Percentiles rank a stretch among this genome's conserved stretches.
phyloP scores from a whole-genome alignment of 2,797 vertebrate species.

The Paguma larvata region DNA sequence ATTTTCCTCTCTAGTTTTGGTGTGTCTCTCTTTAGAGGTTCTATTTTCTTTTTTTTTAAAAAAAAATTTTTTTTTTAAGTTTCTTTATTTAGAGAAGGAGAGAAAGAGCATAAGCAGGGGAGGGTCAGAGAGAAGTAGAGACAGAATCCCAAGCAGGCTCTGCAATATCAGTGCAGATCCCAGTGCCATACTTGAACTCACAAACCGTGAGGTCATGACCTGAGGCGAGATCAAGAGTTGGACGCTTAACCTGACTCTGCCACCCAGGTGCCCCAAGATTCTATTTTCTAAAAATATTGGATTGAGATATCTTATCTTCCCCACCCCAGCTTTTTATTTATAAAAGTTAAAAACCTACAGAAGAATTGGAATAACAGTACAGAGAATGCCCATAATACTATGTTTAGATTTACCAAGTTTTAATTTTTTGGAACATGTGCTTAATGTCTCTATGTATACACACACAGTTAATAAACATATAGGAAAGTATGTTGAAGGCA shows the following conservation, averaged over 20 bases:
- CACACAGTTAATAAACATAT: neutral
- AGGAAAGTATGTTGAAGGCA: neutral
- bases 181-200: too few relatives aligned
- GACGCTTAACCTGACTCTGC: too few relatives aligned
- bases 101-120: too few relatives aligned
- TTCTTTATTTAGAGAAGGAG: too few relatives aligned
- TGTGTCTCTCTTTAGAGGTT: neutral
- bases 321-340: neutral
- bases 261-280: neutral
- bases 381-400: neutral
- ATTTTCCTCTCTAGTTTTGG: neutral
- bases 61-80: too few relatives aligned
- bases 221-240: too few relatives aligned
- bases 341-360: neutral
- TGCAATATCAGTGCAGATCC: too few relatives aligned
- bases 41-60: too few relatives aligned
- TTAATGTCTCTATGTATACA: neutral
- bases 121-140: too few relatives aligned
- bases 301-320: neutral
- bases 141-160: too few relatives aligned
- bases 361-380: constrained; percentile 8
- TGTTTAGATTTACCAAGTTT: neutral
- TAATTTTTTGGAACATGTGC: neutral
- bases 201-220: too few relatives aligned
- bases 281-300: neutral